Conservation (phyloP, 2,797 vertebrate species). For the Agapornis canus region DNA sequence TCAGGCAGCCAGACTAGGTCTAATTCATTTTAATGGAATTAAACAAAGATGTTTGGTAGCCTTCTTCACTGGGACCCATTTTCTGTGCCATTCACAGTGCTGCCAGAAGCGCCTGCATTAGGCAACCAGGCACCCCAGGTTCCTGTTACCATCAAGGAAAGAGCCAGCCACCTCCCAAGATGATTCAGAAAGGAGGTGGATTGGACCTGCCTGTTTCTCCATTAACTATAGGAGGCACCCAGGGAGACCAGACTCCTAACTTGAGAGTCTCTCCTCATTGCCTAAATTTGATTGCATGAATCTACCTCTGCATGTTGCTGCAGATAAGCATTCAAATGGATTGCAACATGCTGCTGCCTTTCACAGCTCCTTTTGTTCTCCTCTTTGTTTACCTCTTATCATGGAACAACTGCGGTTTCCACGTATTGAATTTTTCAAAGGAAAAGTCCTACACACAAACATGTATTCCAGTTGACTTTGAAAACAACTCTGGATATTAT, state of each 20-base stretch:
- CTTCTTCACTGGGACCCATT: neutral
- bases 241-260: neutral
- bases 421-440: neutral
- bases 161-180: slow-evolving; percentile 8
- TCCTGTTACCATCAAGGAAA: neutral
- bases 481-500: neutral
- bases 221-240: neutral
- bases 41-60: neutral
- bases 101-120: neutral
- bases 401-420: neutral
- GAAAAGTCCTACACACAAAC: neutral
- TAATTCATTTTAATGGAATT: neutral
- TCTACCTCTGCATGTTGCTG: neutral
- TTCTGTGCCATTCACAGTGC: neutral
- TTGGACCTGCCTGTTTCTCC: neutral
- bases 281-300: neutral
- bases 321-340: slow-evolving; percentile 27
- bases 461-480: neutral
- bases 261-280: neutral
- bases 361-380: slow-evolving; percentile 32
- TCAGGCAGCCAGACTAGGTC: neutral
- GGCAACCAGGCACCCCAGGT: neutral
- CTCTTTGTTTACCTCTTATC: slow-evolving; percentile 34
- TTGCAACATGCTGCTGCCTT: neutral
- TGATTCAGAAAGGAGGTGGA: slow-evolving; percentile 19